A percentile compares a stretch with the other conserved stretches of the same genome.
Evolutionary conservation across 2,797 vertebrate species (phyloP).

Genomic region (Petrocephalus sullivani): DNA sequence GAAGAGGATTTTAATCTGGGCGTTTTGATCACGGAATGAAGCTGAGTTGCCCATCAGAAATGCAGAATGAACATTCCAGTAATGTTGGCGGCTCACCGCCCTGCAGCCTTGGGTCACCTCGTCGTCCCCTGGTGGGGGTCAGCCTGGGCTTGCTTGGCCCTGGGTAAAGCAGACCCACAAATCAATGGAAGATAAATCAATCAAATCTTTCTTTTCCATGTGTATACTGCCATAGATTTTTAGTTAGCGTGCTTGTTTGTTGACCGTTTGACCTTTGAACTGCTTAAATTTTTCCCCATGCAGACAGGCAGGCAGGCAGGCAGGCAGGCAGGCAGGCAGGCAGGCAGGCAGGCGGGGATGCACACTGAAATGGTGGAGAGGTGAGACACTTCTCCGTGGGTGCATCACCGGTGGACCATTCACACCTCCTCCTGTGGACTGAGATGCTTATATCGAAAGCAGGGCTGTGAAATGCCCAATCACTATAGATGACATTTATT

Average conservation of each 20-base stretch:
- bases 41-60: not conserved
- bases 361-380: not conserved
- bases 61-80: not conserved
- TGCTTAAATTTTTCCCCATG: not conserved
- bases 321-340: not conserved
- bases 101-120: not conserved
- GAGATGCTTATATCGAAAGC: not conserved
- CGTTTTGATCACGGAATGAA: not conserved
- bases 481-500: not conserved
- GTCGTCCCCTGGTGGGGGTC: not conserved
- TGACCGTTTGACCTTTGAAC: conserved; percentile 21
- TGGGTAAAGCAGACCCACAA: not conserved
- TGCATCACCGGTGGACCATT: not conserved
- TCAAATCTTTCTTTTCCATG: not conserved
- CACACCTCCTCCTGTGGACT: not conserved
- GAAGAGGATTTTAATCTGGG: not conserved
- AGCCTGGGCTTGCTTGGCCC: not conserved
- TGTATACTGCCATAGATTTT: conserved; percentile 3
- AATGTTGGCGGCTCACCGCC: not conserved
- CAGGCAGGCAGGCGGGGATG: not conserved
- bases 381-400: not conserved
- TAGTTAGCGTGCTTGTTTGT: not conserved
- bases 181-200: conserved; percentile 12
- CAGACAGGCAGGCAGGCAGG: not conserved
- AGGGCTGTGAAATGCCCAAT: not conserved